phyloP scores from a whole-genome alignment of 2,888 invertebrate species.

The Andrena haemorrhoa region DNA sequence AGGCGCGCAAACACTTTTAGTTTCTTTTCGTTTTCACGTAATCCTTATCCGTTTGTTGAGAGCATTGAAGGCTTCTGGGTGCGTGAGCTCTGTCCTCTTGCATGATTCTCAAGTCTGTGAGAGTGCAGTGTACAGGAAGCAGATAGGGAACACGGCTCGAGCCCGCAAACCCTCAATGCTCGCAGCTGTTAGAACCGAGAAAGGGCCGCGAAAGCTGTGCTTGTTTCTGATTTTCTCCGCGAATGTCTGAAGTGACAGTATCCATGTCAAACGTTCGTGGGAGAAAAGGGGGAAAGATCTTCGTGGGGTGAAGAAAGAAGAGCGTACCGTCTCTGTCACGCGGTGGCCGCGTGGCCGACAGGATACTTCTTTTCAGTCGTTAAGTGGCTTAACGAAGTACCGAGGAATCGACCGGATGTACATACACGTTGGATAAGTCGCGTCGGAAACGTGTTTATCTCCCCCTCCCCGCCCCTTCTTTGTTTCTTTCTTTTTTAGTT shows the following conservation, averaged over 20 bases:
- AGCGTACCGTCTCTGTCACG: constrained; percentile 49
- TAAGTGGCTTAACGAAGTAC: constrained; percentile 73
- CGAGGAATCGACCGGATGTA: constrained; percentile 54
- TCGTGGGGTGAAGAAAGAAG: constrained; percentile 42
- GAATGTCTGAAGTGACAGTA: constrained; percentile 31
- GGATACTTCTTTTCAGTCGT: constrained; percentile 64
- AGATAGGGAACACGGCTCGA: background rate
- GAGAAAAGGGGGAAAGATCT: constrained; percentile 9
- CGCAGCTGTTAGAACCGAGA: background rate
- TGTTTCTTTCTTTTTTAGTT: constrained; percentile 30
- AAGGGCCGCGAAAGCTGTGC: background rate
- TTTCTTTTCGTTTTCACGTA: background rate
- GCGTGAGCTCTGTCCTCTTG: background rate
- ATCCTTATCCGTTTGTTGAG: background rate
- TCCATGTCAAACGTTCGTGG: constrained; percentile 18
- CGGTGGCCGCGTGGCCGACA: constrained; percentile 21
- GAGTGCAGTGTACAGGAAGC: background rate
- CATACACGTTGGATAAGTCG: constrained; percentile 31
- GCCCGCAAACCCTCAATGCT: background rate
- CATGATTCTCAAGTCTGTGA: background rate
- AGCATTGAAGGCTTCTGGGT: background rate
- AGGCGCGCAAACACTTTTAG: background rate
- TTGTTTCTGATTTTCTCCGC: constrained; percentile 15
- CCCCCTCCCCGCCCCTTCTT: background rate
- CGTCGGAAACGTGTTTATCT: constrained; percentile 36